Percentiles rank a stretch among this genome's conserved stretches.
phyloP scores from a whole-genome alignment of 2,113 vertebrate genomes.

The Delphinus delphis region DNA sequence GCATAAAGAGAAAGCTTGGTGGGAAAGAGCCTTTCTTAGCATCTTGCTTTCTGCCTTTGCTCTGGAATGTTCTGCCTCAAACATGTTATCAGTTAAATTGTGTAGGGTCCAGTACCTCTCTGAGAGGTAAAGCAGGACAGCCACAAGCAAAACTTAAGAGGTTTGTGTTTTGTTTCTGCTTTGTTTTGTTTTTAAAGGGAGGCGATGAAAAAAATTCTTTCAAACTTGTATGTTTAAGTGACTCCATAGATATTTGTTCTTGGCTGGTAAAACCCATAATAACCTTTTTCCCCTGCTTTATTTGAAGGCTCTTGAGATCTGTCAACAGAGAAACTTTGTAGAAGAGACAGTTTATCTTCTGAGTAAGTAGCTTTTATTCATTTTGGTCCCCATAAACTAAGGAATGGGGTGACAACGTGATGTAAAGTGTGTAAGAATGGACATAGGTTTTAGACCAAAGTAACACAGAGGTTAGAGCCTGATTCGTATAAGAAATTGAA shows the following conservation, averaged over 20 bases:
- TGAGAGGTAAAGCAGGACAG: background rate
- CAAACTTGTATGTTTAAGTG: background rate
- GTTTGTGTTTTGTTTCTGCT: background rate
- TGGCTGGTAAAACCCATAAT: constrained; percentile 26
- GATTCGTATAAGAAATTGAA: background rate
- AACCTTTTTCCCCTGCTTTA: constrained; percentile 55
- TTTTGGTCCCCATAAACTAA: background rate
- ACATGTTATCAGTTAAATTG: background rate
- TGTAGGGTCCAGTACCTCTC: background rate
- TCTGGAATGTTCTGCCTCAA: background rate
- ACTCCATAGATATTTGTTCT: background rate
- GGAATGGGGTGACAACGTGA: background rate
- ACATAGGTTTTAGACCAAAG: background rate
- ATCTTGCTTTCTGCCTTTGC: background rate
- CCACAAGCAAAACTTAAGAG: background rate
- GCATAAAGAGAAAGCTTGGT: background rate
- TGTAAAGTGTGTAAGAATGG: background rate
- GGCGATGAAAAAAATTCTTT: background rate
- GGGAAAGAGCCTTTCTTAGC: background rate
- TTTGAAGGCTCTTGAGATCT: constrained; percentile 96
- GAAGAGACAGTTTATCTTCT: constrained; percentile 98
- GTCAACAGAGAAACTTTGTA: constrained; percentile 97
- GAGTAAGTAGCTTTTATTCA: constrained; percentile 89
- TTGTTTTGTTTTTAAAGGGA: constrained; percentile 13
- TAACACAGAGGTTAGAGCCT: background rate